Percentiles rank a stretch among this genome's conserved stretches.
Evolutionary conservation across 2,797 vertebrate species (phyloP).

Genomic region (Micrastur ruficollis): DNA sequence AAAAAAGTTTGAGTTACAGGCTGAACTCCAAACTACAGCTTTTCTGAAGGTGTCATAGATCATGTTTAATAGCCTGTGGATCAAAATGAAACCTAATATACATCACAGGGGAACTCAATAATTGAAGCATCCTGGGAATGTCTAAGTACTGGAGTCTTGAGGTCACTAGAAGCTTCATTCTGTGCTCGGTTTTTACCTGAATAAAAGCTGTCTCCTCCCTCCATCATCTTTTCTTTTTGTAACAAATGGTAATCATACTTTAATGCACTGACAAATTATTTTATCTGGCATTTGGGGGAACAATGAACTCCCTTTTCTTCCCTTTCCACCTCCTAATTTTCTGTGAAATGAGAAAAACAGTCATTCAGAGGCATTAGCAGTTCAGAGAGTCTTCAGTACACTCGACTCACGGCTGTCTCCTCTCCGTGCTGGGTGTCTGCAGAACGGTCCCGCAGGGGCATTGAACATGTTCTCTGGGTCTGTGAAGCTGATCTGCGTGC

Average conservation of each 20-base stretch:
- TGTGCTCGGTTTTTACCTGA: background rate
- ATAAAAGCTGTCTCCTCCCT: background rate
- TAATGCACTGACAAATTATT: background rate
- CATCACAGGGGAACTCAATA: conserved; percentile 43
- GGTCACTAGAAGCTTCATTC: background rate
- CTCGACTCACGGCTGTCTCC: background rate
- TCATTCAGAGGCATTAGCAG: background rate
- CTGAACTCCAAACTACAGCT: background rate
- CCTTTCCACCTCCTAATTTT: background rate
- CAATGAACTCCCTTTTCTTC: background rate
- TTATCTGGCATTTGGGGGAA: background rate
- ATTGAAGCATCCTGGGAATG: conserved; percentile 45
- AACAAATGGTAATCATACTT: background rate
- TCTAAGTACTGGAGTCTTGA: background rate
- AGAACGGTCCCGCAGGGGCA: background rate
- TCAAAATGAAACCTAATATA: conserved; percentile 46
- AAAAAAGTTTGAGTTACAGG: background rate
- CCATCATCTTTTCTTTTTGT: background rate
- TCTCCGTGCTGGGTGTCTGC: background rate
- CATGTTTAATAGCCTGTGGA: conserved; percentile 45
- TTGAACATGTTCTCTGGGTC: background rate
- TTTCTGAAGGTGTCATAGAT: conserved; percentile 45
- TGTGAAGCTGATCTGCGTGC: background rate
- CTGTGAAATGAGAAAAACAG: background rate
- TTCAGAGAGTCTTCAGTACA: background rate